These are phyloP conservation scores for Enteromius fasciolatus DNA, from an alignment of 2,797 vertebrate species.

Conservation along the genomic window DNA sequence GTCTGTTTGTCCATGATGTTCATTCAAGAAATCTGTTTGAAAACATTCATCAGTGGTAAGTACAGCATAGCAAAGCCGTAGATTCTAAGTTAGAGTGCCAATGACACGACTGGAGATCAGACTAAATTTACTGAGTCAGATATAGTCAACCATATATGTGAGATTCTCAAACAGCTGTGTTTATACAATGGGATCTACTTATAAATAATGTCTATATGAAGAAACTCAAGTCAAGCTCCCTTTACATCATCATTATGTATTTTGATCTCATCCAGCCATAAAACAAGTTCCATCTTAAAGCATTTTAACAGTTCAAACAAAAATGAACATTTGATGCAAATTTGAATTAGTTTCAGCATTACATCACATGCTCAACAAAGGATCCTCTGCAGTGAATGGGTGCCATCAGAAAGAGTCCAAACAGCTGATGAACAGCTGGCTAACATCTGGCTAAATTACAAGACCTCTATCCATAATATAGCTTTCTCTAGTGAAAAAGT, in stretches of 20 bases:
- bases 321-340: background rate
- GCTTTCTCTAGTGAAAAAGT: no score
- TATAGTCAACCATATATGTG: background rate
- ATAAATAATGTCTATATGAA: background rate
- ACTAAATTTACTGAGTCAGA: background rate
- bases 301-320: background rate
- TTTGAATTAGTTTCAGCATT: background rate
- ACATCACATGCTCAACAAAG: background rate
- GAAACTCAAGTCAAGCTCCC: background rate
- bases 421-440: background rate
- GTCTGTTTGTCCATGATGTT: background rate
- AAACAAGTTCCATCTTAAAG: background rate
- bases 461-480: no score
- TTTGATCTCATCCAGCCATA: background rate
- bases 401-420: background rate
- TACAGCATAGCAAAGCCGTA: background rate
- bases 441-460: background rate
- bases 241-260: background rate
- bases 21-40: background rate
- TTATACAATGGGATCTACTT: background rate
- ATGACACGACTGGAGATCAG: background rate
- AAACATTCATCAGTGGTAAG: background rate
- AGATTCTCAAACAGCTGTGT: background rate
- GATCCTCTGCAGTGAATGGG: background rate
- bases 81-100: background rate